Percentiles rank a stretch among this genome's conserved stretches.
Evolutionary conservation across 2,888 invertebrate genomes (phyloP).

Genomic region (Balanococcus diminutus): DNA sequence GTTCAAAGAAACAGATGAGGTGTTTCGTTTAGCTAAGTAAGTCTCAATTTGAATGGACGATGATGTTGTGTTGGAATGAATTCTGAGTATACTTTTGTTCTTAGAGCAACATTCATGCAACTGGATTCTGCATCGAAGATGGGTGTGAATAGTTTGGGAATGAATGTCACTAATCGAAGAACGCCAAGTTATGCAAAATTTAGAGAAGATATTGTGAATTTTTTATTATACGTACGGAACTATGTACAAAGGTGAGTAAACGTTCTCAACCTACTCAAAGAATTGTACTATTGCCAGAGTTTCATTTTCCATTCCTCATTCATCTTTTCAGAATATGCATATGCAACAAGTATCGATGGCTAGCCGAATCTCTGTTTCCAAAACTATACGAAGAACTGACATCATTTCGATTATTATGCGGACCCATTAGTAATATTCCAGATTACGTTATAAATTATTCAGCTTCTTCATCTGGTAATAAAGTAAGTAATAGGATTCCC

Average conservation of each 20-base stretch:
- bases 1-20: slow-evolving; percentile 56
- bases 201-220: slow-evolving; percentile 56
- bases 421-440: slow-evolving; percentile 61
- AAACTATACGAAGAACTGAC: slow-evolving; percentile 56
- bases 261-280: no score
- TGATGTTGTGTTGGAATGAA: not conserved
- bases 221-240: slow-evolving; percentile 57
- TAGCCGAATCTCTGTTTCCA: slow-evolving; percentile 54
- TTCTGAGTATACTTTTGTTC: not conserved
- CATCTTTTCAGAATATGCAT: slow-evolving; percentile 55
- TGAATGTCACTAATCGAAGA: slow-evolving; percentile 35
- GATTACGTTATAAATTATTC: slow-evolving; percentile 62
- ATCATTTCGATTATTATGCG: slow-evolving; percentile 58
- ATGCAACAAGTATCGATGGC: slow-evolving; percentile 56
- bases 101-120: slow-evolving; percentile 55
- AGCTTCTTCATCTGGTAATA: slow-evolving; percentile 62
- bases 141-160: slow-evolving; percentile 50
- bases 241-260: slow-evolving; percentile 56
- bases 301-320: not conserved
- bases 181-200: slow-evolving; percentile 36
- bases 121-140: slow-evolving; percentile 49
- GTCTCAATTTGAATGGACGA: not conserved
- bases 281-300: not conserved
- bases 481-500: slow-evolving; percentile 59
- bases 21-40: slow-evolving; percentile 58